Base-by-base conservation (phyloP, 1,140 invertebrate species). In the Ceratosolen fusciceps region DNA sequence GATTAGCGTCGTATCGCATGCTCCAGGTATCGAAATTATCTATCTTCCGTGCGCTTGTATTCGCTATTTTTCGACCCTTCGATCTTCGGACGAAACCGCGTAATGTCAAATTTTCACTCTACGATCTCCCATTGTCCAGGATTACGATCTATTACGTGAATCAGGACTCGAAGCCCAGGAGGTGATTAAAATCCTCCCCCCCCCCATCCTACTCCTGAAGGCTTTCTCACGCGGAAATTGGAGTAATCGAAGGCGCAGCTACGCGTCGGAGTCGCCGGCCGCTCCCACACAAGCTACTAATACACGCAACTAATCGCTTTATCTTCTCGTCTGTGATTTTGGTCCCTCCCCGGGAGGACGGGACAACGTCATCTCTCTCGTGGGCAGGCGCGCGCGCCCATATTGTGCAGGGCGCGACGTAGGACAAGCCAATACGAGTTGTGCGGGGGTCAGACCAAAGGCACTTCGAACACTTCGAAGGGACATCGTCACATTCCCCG, bases 261-360 rank as follows among this genome's bases (percentile, higher is more conserved):
- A 3, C 1, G 7, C 3, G 1, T n/a, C 60, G 60, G 4, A 0
- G 67, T 19, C 67, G n/a, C 29, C n/a, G 67, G 16, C 10, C n/a
- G 1, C 39, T 10, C 29, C 12, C 39, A 39, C 39, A 29, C 39
- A n/a, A 70, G 39, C 3, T 49, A 39, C 67, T 43, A 3, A 49
- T n/a, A 70, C n/a, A 39, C 39, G 49, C 67, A 12, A 37, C 31
- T 65, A 65, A 65, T 21, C n/a, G 31, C 43, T 70, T 70, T 70
- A 70, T 70, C 67, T 70, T 29, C 60, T n/a, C 31, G 60, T 65
- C 34, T 37, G 31, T 7, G 31, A 7, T 31, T 37, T 31, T 65
- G 9, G 49, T 34, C 60, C 16, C 3, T n/a, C 31, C 31, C 8
- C 60, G 31, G 60, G 16, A 37, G n/a, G n/a, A 65, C 19, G 19